phyloP scores from a whole-genome alignment of 2,113 vertebrate genomes.

The Falco punctatus region DNA sequence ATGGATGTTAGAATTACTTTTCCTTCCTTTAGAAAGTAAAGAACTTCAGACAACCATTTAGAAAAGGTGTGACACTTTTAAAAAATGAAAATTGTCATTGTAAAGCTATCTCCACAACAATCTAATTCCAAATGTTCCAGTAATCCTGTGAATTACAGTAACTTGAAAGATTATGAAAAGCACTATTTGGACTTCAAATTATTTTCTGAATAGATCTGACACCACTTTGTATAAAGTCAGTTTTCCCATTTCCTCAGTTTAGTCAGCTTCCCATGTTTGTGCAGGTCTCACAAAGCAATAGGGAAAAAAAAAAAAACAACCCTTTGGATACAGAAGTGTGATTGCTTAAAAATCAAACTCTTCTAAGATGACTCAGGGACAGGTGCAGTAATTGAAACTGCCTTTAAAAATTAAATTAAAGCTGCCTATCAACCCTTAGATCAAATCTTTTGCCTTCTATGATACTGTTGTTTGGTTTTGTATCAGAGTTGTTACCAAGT shows the following conservation, averaged over 20 bases:
- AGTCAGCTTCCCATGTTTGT: constrained; percentile 63
- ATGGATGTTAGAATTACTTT: neutral
- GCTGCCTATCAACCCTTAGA: neutral
- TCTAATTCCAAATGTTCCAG: neutral
- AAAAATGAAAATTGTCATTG: neutral
- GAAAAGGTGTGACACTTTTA: neutral
- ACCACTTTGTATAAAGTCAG: neutral
- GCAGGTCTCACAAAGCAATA: neutral
- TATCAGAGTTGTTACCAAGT: neutral
- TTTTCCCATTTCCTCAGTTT: constrained; percentile 53
- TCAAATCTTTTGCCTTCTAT: neutral
- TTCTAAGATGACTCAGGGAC: neutral
- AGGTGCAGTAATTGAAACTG: neutral
- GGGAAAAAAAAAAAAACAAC: neutral
- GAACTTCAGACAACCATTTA: neutral
- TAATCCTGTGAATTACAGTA: neutral
- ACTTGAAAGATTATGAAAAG: neutral
- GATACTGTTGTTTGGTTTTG: neutral
- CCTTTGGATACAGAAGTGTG: neutral
- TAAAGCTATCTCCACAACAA: neutral
- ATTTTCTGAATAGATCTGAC: neutral
- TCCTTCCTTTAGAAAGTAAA: neutral
- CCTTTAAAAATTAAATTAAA: neutral
- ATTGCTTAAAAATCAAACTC: neutral
- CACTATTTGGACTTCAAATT: neutral